Conservation (phyloP, 2,113 vertebrate species). For the Podarcis cretensis region DNA sequence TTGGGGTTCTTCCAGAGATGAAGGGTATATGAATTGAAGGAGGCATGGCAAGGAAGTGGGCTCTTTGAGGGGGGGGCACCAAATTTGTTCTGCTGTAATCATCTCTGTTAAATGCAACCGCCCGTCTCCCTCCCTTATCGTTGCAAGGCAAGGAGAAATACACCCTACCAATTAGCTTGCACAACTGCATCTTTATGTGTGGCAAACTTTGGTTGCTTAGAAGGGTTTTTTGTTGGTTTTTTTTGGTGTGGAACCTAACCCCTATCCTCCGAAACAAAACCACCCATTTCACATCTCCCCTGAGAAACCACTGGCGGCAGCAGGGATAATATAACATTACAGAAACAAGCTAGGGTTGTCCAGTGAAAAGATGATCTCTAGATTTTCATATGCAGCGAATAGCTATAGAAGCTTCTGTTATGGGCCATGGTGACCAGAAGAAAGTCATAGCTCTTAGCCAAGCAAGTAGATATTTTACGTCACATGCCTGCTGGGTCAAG, state of each 20-base stretch:
- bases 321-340: not conserved
- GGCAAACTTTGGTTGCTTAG: not conserved
- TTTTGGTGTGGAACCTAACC: not conserved
- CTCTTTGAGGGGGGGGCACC: not conserved
- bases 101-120: not conserved
- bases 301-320: not conserved
- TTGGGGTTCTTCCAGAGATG: slow-evolving; percentile 34
- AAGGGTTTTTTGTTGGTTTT: not conserved
- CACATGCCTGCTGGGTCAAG: not conserved
- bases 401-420: not conserved
- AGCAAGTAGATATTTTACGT: not conserved
- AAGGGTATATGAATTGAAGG: slow-evolving; percentile 30
- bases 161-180: not conserved
- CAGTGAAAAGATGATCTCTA: not conserved
- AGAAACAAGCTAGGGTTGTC: not conserved
- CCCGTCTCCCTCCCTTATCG: not conserved
- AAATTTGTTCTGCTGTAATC: not conserved
- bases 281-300: no score
- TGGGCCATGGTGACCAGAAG: not conserved
- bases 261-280: no score
- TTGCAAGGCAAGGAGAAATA: no score
- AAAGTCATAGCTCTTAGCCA: not conserved
- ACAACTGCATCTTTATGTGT: not conserved
- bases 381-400: not conserved
- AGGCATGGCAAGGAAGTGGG: not conserved